Conservation (phyloP, 2,113 vertebrate genomes). For the Saccopteryx bilineata region DNA sequence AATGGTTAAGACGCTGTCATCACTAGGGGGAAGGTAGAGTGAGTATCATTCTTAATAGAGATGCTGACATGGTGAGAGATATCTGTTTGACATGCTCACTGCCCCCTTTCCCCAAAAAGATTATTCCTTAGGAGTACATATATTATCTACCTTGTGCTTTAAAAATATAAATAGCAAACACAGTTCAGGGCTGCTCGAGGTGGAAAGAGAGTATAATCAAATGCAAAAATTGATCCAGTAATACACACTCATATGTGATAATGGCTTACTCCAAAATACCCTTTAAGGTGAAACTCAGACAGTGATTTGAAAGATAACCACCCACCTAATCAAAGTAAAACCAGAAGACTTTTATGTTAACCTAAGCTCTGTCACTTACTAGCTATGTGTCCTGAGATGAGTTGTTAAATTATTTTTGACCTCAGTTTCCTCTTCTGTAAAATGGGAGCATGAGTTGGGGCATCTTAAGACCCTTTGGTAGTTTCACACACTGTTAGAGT, state of each 20-base stretch:
- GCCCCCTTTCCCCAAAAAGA: background rate
- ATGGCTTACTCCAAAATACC: background rate
- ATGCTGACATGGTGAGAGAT: constrained; percentile 63
- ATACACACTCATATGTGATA: background rate
- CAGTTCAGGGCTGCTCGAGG: background rate
- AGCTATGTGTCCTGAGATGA: background rate
- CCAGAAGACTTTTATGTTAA: background rate
- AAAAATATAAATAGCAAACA: constrained; percentile 73
- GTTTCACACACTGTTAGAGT: background rate
- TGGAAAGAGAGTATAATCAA: constrained; percentile 5
- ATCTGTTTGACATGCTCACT: constrained; percentile 61
- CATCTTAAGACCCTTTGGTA: background rate
- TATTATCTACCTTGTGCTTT: constrained; percentile 55
- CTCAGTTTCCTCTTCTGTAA: background rate
- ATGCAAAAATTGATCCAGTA: constrained; percentile 46
- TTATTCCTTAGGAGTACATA: constrained; percentile 47
- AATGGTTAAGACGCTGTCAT: constrained; percentile 65
- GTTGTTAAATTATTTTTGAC: background rate
- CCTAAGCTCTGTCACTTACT: background rate
- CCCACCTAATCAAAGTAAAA: constrained; percentile 19
- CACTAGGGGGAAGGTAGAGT: constrained; percentile 59
- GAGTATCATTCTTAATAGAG: constrained; percentile 80
- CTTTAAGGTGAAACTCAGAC: constrained; percentile 23
- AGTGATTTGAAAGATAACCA: constrained; percentile 50
- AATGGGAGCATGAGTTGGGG: background rate